These are phyloP conservation scores for Sternarchorhynchus goeldii DNA, from an alignment of 2,797 vertebrate genomes.

Conservation along the genomic window DNA sequence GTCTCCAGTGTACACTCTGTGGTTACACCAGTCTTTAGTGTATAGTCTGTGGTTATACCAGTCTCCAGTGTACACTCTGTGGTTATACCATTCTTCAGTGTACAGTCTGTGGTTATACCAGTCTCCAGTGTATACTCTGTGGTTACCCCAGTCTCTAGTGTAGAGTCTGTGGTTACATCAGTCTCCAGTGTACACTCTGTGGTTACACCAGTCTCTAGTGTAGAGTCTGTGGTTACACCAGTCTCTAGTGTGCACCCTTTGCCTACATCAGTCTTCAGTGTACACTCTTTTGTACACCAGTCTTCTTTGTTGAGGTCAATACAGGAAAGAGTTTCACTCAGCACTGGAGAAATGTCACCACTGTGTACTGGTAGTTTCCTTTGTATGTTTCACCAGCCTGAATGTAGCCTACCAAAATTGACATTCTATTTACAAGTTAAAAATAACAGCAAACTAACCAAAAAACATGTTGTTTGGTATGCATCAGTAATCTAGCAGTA, in stretches of 20 bases:
- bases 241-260: no score
- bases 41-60: no score
- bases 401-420: not conserved
- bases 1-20: no score
- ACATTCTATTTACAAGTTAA: not conserved
- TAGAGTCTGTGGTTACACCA: no score
- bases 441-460: no score
- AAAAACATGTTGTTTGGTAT: not conserved
- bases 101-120: not conserved
- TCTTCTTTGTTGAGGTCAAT: not conserved
- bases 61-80: not conserved
- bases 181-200: not conserved
- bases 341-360: slow-evolving; percentile 6
- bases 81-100: not conserved
- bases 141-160: not conserved
- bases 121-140: not conserved
- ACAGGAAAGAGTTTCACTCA: not conserved
- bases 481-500: not conserved
- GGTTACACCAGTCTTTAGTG: no score
- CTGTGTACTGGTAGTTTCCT: slow-evolving; percentile 12
- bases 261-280: no score
- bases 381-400: not conserved
- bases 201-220: not conserved
- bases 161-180: not conserved
- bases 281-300: no score